Conservation (phyloP, 2,797 vertebrate species). For the Manis javanica region DNA sequence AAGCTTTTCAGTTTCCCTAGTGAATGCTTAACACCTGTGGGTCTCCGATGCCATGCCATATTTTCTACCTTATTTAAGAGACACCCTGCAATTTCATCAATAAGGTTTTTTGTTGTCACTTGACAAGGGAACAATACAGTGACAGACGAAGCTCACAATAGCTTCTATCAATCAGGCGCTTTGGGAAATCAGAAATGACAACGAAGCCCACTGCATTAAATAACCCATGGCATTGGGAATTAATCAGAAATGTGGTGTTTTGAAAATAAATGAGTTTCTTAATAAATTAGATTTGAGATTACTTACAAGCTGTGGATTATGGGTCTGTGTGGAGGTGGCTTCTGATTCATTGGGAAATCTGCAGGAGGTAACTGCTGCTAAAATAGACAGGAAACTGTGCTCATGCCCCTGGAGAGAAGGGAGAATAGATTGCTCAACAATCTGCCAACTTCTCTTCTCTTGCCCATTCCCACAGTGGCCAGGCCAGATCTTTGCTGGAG, state of each 20-base stretch:
- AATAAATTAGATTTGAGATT: constrained; percentile 87
- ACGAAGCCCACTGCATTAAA: constrained; percentile 84
- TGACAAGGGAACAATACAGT: constrained; percentile 83
- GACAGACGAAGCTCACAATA: constrained; percentile 79
- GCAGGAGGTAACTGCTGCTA: constrained; percentile 31
- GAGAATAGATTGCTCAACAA: neutral
- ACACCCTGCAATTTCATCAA: constrained; percentile 78
- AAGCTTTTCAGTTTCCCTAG: constrained; percentile 43
- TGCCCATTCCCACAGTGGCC: neutral
- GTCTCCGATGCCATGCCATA: neutral
- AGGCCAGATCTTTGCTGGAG: neutral
- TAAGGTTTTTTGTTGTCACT: constrained; percentile 77
- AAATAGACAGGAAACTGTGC: constrained; percentile 24
- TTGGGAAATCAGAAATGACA: constrained; percentile 87
- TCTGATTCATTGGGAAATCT: constrained; percentile 74
- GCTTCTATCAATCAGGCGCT: constrained; percentile 84
- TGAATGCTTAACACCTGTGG: constrained; percentile 47
- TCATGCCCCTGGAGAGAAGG: constrained; percentile 7
- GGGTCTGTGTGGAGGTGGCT: constrained; percentile 70
- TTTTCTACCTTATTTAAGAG: constrained; percentile 77
- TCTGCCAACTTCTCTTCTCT: constrained; percentile 3
- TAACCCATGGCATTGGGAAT: constrained; percentile 83
- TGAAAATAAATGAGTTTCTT: constrained; percentile 87
- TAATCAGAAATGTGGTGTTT: constrained; percentile 85
- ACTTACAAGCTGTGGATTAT: constrained; percentile 79